Conservation (phyloP, 23 tunicate genomes). For the Trididemnum nubilum region DNA sequence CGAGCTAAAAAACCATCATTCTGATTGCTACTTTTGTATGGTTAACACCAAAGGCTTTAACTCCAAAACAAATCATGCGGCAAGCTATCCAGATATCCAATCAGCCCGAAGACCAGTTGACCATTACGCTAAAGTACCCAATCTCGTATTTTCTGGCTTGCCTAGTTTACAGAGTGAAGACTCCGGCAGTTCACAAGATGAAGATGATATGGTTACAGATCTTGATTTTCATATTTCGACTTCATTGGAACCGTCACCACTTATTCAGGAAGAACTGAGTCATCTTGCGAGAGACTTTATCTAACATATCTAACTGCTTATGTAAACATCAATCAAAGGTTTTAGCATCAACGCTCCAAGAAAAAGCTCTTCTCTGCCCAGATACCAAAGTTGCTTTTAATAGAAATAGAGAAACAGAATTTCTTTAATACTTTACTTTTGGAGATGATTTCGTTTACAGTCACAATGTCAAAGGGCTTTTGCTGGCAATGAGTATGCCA, state of each 20-base stretch:
- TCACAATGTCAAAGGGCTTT: background rate
- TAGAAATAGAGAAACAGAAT: background rate
- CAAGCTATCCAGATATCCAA: background rate
- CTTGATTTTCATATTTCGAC: background rate
- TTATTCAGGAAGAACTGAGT: slow-evolving; percentile 12
- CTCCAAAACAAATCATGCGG: background rate
- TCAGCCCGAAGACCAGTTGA: background rate
- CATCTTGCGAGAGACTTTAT: slow-evolving; percentile 3
- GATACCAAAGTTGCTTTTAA: background rate
- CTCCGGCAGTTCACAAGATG: too few species aligned
- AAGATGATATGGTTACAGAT: background rate
- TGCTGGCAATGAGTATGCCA: background rate
- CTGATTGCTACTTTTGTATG: slow-evolving; percentile 34
- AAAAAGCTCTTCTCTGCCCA: background rate
- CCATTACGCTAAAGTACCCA: background rate
- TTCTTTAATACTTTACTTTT: background rate
- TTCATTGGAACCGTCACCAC: background rate
- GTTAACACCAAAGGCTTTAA: slow-evolving; percentile 9
- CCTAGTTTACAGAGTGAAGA: background rate
- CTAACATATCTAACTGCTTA: too few species aligned
- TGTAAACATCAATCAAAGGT: background rate
- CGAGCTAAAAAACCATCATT: background rate
- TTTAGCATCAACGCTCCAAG: slow-evolving; percentile 10
- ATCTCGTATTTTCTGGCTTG: background rate
- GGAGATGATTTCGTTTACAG: background rate